These are phyloP conservation scores for Montipora capricornis DNA, from an alignment of 64 coral and sea anemone genomes.

Conservation along the genomic window DNA sequence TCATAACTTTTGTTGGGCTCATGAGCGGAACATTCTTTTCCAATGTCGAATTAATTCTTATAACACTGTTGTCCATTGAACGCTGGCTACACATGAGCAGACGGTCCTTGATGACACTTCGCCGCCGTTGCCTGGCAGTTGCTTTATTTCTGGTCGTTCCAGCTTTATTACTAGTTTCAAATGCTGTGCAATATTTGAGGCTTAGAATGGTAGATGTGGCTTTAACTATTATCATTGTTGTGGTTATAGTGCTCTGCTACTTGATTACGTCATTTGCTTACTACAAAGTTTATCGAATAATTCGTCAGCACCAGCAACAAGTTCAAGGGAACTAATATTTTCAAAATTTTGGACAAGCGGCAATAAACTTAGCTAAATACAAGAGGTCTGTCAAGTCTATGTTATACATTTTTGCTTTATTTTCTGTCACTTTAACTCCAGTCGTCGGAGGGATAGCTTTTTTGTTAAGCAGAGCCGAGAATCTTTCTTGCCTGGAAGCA, in stretches of 20 bases:
- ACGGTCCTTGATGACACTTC: background rate
- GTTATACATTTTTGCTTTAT: background rate
- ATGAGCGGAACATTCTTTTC: background rate
- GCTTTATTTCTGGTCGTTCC: background rate
- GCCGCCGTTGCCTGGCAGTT: background rate
- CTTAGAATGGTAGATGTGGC: background rate
- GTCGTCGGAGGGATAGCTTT: background rate
- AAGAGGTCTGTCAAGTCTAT: background rate
- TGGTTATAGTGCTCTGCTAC: background rate
- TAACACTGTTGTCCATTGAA: constrained; percentile 22
- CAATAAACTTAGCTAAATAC: background rate
- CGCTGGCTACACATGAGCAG: constrained; percentile 28
- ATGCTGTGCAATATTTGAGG: background rate
- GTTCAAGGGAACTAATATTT: background rate
- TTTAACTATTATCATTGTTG: background rate
- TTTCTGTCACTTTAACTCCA: background rate
- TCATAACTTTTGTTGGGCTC: background rate
- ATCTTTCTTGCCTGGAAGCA: background rate
- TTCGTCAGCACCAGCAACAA: background rate
- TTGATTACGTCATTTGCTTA: background rate
- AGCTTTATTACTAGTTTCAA: background rate
- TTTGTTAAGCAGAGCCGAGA: background rate
- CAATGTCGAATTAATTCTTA: background rate
- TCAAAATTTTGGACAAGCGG: background rate
- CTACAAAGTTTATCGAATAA: constrained; percentile 1